Conservation (phyloP, 2,113 vertebrate species). For the Macrotis lagotis region DNA sequence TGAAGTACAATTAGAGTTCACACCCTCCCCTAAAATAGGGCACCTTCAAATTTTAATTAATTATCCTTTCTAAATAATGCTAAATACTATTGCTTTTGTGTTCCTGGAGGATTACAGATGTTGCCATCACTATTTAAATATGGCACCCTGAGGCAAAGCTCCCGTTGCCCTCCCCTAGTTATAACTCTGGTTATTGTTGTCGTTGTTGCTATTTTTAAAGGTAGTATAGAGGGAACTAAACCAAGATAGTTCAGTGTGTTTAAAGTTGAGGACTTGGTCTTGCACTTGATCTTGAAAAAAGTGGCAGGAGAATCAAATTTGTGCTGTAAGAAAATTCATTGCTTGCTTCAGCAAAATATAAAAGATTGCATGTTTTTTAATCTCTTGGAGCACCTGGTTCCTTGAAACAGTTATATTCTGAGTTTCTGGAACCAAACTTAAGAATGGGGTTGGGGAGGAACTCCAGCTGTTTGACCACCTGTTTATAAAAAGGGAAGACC, state of each 20-base stretch:
- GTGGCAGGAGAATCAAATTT: slow-evolving; percentile 6
- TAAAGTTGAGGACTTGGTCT: not conserved
- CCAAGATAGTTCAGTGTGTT: not conserved
- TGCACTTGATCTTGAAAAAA: slow-evolving; percentile 53
- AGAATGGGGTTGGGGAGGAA: slow-evolving; percentile 12
- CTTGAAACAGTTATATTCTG: slow-evolving; percentile 46
- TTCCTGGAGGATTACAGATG: not conserved
- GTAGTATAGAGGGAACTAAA: not conserved
- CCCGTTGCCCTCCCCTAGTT: not conserved
- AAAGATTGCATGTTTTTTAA: slow-evolving; percentile 13
- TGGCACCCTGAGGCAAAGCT: not conserved
- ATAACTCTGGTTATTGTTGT: not conserved
- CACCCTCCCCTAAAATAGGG: not conserved
- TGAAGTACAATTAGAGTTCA: not conserved
- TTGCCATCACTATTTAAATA: not conserved
- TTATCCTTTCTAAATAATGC: not conserved
- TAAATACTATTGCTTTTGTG: not conserved
- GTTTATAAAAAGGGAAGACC: slow-evolving; percentile 47
- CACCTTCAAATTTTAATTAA: not conserved
- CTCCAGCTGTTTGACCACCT: slow-evolving; percentile 42
- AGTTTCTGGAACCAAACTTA: slow-evolving; percentile 38
- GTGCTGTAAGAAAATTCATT: slow-evolving; percentile 35
- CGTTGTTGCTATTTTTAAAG: not conserved
- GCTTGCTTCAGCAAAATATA: slow-evolving; percentile 20
- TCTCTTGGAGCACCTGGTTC: slow-evolving; percentile 20